phyloP scores from a whole-genome alignment of 2,888 invertebrate species.

The Ophion costatus region DNA sequence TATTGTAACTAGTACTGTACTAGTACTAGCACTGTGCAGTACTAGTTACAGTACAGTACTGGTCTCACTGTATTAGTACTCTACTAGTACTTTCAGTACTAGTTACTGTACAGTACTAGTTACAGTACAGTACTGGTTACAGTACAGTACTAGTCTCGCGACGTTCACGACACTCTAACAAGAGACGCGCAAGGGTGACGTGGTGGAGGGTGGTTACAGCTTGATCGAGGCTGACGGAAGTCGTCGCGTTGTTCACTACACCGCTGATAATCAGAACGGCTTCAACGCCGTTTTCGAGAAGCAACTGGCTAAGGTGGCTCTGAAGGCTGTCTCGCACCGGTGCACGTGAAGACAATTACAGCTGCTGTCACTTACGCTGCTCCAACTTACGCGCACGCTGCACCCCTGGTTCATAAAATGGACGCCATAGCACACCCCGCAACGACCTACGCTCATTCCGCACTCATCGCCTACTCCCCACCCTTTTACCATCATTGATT shows the following conservation, averaged over 20 bases:
- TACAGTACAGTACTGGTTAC: too few relatives aligned
- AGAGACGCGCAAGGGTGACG: slow-evolving; percentile 67
- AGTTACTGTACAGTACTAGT: background rate
- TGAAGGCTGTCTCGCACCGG: slow-evolving; percentile 49
- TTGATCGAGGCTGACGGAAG: slow-evolving; percentile 67
- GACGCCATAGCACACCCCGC: slow-evolving; percentile 48
- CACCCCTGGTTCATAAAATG: background rate
- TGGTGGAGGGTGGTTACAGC: slow-evolving; percentile 66
- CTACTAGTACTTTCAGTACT: background rate
- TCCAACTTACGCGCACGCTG: slow-evolving; percentile 19
- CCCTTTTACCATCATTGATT: slow-evolving; percentile 36
- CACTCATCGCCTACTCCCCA: too few relatives aligned
- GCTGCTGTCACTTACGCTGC: slow-evolving; percentile 35
- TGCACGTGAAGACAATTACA: slow-evolving; percentile 29
- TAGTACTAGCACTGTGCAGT: too few relatives aligned
- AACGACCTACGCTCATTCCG: background rate
- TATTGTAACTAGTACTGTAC: too few relatives aligned
- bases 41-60: too few relatives aligned
- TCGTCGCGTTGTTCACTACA: slow-evolving; percentile 68
- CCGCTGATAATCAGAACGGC: slow-evolving; percentile 64
- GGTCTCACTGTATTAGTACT: too few relatives aligned
- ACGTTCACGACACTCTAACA: slow-evolving; percentile 61
- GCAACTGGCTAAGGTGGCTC: slow-evolving; percentile 56
- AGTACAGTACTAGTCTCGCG: slow-evolving; percentile 70
- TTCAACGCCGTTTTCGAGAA: slow-evolving; percentile 68